Evolutionary conservation across 2,113 vertebrate genomes (phyloP).

Genomic region (Grus americana): DNA sequence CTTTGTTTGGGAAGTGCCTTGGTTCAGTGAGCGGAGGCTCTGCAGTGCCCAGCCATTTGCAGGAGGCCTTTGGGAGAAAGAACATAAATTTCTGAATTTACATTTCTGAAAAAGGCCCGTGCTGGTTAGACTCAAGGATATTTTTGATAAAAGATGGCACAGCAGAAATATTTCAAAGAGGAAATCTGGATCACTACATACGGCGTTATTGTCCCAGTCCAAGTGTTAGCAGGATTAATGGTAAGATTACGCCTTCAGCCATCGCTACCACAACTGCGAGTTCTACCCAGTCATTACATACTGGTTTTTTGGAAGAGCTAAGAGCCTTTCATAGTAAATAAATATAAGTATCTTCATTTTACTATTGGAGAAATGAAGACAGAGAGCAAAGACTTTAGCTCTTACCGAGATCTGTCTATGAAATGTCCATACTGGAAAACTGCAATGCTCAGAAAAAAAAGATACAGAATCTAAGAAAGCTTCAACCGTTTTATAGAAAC

Average conservation of each 20-base stretch:
- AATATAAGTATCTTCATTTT: neutral
- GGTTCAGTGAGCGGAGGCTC: neutral
- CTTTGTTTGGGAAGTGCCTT: neutral
- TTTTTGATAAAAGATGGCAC: neutral
- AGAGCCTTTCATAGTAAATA: neutral
- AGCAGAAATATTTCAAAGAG: neutral
- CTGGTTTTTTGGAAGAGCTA: neutral
- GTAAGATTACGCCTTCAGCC: neutral
- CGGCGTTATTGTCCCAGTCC: neutral
- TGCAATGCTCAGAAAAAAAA: neutral
- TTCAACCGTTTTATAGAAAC: slow-evolving; percentile 51
- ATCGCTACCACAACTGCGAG: neutral
- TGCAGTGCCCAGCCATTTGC: neutral
- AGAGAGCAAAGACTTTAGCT: neutral
- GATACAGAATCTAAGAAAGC: neutral
- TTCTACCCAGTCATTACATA: neutral
- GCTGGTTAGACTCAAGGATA: neutral
- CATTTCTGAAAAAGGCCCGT: neutral
- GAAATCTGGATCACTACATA: neutral
- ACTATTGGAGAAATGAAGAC: neutral
- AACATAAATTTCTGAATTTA: neutral
- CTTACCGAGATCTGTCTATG: neutral
- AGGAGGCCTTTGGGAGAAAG: neutral
- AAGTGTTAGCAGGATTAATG: neutral
- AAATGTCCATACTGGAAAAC: slow-evolving; percentile 5